Conservation (phyloP, 2,113 vertebrate genomes). For the Sinocyclocheilus anshuiensis region DNA sequence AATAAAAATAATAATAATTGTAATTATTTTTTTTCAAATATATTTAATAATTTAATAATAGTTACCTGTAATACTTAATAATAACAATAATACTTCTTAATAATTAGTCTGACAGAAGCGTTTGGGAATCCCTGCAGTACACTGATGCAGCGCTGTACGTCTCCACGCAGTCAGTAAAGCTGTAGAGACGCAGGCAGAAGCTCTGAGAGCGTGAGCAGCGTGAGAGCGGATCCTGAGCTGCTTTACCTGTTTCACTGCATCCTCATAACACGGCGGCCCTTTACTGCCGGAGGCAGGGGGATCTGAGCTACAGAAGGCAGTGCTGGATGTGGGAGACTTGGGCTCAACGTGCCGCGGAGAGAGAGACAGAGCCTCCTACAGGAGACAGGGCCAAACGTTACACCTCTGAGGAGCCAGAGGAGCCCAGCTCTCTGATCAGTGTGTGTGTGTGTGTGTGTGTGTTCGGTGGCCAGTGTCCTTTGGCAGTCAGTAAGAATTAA, state of each 20-base stretch:
- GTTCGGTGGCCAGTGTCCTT: slow-evolving; percentile 15
- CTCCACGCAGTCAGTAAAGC: not conserved
- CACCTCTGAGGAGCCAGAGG: slow-evolving; percentile 32
- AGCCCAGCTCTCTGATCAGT: slow-evolving; percentile 9
- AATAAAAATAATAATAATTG: too few relatives aligned
- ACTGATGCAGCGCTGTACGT: not conserved
- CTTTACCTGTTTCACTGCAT: slow-evolving; percentile 93
- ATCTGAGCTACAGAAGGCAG: slow-evolving; percentile 85
- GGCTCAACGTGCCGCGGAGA: slow-evolving; percentile 81
- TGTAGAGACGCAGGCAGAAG: slow-evolving; percentile 46
- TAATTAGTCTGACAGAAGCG: too few relatives aligned
- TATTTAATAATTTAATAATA: too few relatives aligned
- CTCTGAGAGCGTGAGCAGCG: slow-evolving; percentile 48
- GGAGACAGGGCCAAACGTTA: slow-evolving; percentile 71
- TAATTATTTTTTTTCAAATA: too few relatives aligned
- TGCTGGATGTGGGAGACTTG: slow-evolving; percentile 83
- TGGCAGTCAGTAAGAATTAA: slow-evolving; percentile 20
- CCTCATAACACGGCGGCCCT: slow-evolving; percentile 93
- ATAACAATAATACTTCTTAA: too few relatives aligned
- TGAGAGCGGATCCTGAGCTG: slow-evolving; percentile 21
- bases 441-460: slow-evolving; percentile 23
- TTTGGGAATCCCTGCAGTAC: not conserved
- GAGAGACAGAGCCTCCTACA: slow-evolving; percentile 84
- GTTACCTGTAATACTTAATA: too few relatives aligned
- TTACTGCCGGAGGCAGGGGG: slow-evolving; percentile 83